phyloP scores from a whole-genome alignment of 92 coral and sea anemone genomes.

The Siderastrea radians region DNA sequence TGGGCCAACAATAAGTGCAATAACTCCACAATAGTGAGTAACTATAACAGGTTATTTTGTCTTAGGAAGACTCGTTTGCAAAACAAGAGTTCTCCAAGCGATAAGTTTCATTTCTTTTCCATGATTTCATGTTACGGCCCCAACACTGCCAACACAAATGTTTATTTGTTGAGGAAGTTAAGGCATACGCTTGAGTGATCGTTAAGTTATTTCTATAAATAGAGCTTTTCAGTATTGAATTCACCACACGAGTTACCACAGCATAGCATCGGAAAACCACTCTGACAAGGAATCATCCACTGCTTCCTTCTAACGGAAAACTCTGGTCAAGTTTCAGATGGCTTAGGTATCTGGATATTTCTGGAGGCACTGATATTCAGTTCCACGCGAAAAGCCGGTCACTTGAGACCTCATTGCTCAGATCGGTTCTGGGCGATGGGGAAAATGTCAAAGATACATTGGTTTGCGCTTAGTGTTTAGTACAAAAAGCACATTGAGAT shows the following conservation, averaged over 20 bases:
- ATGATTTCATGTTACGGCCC: constrained; percentile 41
- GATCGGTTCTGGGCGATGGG: too few species aligned
- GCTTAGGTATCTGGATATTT: too few species aligned
- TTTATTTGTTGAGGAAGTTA: not conserved
- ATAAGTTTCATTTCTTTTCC: constrained; percentile 45
- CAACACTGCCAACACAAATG: constrained; percentile 27
- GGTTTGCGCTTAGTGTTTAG: too few species aligned
- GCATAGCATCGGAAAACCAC: not conserved
- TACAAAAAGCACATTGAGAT: too few species aligned
- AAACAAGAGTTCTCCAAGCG: constrained; percentile 38
- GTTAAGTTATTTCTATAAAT: not conserved
- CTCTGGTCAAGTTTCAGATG: too few species aligned
- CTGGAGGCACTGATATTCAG: too few species aligned
- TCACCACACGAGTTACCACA: not conserved
- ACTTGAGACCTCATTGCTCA: too few species aligned
- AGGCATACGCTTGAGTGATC: constrained; percentile 9
- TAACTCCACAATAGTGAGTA: constrained; percentile 10
- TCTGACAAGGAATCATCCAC: not conserved
- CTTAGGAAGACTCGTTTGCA: constrained; percentile 18
- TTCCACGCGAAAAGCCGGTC: too few species aligned
- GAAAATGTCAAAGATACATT: too few species aligned
- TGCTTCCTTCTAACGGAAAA: too few species aligned
- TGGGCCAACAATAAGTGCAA: constrained; percentile 3
- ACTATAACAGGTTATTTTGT: constrained; percentile 52
- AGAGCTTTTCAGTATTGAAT: not conserved